Base-by-base conservation (phyloP, 1,140 invertebrate genomes). In the Drosophila erecta region DNA sequence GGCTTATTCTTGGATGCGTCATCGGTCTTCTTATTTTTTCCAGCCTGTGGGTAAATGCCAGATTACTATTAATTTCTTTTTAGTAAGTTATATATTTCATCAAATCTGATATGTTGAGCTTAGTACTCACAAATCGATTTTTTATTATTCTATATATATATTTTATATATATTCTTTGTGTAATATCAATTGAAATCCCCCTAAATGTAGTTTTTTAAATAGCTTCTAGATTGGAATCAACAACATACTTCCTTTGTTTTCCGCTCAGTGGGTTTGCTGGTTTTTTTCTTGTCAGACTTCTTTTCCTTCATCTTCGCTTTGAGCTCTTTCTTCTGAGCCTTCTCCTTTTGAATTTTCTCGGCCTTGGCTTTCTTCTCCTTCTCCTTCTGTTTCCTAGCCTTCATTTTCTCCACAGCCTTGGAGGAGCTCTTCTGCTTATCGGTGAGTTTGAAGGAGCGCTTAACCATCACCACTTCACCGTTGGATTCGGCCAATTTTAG, bases 371-470 rank as follows among this genome's bases (percentile, higher is more conserved):
- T 20, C 8, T 64, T 74, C 12, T 37, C 43, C 17, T 79, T 46
- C 0, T 47, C 54, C 20, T 71, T 71, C 14, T 30, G 20, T 38
- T 46, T 24, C 7, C 66, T 58, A 6, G 37, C 30, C 22, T 71
- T 73, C 64, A 79, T 76, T 37, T 87, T 79, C 11, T 74, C 46
- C 1, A 61, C 33, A 7, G 76, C 43, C 14, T 15, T 54, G 3
- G 20, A 61, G 6, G 44, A 33, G 6, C 11, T 60, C 37, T 66
- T 74, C 0, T 37, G 4, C 7, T 47, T 35, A 1, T 33, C n/a
- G 3, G 73, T 49, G 0, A 89, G 17, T n/a, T 78, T 89, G 11
- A 75, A 89, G 5, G 84, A 89, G 0, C 24, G 37, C 12, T 80
- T 89, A 0, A 74, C 14, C 37, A 72, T 77, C 7, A 14, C 24